Evolutionary conservation across 2,797 vertebrate species (phyloP).

Genomic region (Brotula barbata): DNA sequence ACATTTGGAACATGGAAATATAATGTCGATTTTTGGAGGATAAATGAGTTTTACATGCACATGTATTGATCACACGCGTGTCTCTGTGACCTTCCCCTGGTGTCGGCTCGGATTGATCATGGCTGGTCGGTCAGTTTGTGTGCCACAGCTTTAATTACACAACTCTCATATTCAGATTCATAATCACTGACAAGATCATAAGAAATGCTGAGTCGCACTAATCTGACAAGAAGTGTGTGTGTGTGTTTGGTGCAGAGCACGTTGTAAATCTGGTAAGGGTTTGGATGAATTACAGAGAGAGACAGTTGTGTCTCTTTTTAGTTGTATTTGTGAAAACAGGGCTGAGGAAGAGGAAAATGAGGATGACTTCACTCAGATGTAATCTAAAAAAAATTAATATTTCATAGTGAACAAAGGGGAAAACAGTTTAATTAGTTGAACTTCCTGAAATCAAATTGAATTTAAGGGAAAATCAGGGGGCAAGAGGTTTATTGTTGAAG

Average conservation of each 20-base stretch:
- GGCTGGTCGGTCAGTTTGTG: not conserved
- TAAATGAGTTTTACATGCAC: constrained; percentile 1
- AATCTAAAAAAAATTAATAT: no score
- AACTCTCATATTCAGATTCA: constrained; percentile 34
- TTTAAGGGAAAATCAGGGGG: no score
- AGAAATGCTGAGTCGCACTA: constrained; percentile 57
- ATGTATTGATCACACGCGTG: constrained; percentile 42
- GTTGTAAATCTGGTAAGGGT: not conserved
- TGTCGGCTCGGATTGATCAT: constrained; percentile 29
- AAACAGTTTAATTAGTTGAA: no score
- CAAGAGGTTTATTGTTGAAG: constrained; percentile 10
- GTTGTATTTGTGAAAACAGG: no score
- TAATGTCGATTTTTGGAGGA: constrained; percentile 43
- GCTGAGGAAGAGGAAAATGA: constrained; percentile 14
- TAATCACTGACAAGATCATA: constrained; percentile 40
- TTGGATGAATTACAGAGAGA: constrained; percentile 28
- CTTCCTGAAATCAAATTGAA: no score
- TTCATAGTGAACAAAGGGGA: no score
- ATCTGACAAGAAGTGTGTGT: constrained; percentile 34
- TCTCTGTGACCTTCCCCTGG: constrained; percentile 43
- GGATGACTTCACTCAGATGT: no score
- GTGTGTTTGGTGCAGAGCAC: constrained; percentile 8
- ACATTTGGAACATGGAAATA: constrained; percentile 8
- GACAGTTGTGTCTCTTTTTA: not conserved
- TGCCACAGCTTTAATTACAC: constrained; percentile 44